These are phyloP conservation scores for Oenanthe melanoleuca DNA, from an alignment of 2,113 vertebrate species.

Conservation along the genomic window DNA sequence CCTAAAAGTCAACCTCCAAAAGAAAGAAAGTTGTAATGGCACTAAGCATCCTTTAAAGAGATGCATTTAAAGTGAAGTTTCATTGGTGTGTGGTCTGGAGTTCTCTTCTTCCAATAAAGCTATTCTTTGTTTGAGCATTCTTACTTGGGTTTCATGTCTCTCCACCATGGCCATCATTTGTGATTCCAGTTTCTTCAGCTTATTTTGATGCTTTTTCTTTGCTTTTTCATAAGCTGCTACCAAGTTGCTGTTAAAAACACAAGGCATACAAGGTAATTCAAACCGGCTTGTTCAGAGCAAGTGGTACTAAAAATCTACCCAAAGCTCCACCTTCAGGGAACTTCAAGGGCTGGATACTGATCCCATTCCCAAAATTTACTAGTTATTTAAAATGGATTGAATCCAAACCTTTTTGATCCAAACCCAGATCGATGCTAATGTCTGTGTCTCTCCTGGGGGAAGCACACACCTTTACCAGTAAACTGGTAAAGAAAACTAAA, in stretches of 20 bases:
- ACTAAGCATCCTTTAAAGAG: background rate
- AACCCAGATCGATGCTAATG: background rate
- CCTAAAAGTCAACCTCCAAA: background rate
- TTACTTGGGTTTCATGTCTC: conserved; percentile 88
- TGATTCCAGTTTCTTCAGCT: conserved; percentile 88
- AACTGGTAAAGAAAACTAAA: background rate
- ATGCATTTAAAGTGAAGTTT: conserved; percentile 83
- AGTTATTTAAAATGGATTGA: background rate
- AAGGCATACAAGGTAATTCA: background rate
- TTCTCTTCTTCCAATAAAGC: conserved; percentile 88
- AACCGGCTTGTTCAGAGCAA: background rate
- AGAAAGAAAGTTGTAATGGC: background rate
- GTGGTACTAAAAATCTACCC: background rate
- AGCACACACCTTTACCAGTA: background rate
- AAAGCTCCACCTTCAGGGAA: background rate
- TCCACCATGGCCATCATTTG: conserved; percentile 95
- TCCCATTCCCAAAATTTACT: background rate
- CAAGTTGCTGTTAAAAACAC: conserved; percentile 78
- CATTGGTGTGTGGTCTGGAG: conserved; percentile 85
- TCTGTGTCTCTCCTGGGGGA: background rate
- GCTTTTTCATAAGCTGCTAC: conserved; percentile 90
- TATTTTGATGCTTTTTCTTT: conserved; percentile 91
- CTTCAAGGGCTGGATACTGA: background rate
- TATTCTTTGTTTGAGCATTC: conserved; percentile 90
- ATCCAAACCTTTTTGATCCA: background rate